Evolutionary conservation across 1,140 invertebrate genomes (phyloP), one percentile per base, ranked within the genome.

Genomic region (Hylaeus anthracinus): DNA sequence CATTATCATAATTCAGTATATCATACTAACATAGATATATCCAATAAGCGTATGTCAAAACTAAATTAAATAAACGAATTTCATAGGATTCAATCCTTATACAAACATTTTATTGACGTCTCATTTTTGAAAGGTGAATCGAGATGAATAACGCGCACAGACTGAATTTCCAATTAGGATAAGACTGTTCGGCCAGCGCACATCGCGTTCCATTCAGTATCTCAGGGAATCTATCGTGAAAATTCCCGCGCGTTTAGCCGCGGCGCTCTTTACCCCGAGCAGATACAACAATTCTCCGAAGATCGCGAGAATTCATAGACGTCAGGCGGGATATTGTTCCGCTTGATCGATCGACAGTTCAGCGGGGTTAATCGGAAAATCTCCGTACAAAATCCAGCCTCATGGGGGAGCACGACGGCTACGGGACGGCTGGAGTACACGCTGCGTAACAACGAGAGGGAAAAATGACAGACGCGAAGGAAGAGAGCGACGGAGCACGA

Each of bases 291-390:
- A 66, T 53, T 51, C 64, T 26, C 39, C 8, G 45, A 67, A 66
- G 72, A 82, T 70, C 80, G 74, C 55, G 69, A 43, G 48, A 61
- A 82, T 78, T 82, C 66, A 82, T 77, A 72, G 72, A 75, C 79
- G 79, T 76, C 82, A 53, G 43, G 48, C 41, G 51, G 65, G 51
- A 75, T 75, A 81, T 75, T 76, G 79, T 83, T 81, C 82, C 78
- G 82, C 51, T 81, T 83, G 82, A 83, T 83, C 72, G 81, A 87
- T 81, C 77, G 80, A 71, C 81, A 77, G 84, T 79, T 72, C 74
- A 87, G 79, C 81, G 72, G 81, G 85, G 85, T 86, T 87, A 86
- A 89, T 89, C 88, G 85, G 75, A 71, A 88, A 89, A 89, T 88
- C 85, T 86, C 74, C 39, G 75, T 66, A 72, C 41, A 73, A 86